Percentiles rank a stretch among this genome's conserved stretches.
phyloP scores from a whole-genome alignment of 2,113 vertebrate genomes.

The Rhinogobius similis region DNA sequence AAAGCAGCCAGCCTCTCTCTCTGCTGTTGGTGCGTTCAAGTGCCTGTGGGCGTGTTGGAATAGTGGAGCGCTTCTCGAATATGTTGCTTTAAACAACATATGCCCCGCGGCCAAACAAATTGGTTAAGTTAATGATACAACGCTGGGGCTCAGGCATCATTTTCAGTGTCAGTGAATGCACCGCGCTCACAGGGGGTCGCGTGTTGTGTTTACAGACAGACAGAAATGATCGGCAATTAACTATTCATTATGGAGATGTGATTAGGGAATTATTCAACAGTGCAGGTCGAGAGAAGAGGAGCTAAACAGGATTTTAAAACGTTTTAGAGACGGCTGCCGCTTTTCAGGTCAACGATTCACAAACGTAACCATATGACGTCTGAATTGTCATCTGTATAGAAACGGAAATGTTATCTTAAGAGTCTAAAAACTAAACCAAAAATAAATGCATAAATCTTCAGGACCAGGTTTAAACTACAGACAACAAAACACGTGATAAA shows the following conservation, averaged over 20 bases:
- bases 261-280: slow-evolving; percentile 60
- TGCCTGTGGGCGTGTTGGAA: slow-evolving; percentile 60
- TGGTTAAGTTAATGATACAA: slow-evolving; percentile 50
- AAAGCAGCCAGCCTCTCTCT: slow-evolving; percentile 7
- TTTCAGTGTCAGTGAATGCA: slow-evolving; percentile 34
- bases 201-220: slow-evolving; percentile 50
- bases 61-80: slow-evolving; percentile 52
- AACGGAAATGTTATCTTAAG: not conserved
- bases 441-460: not conserved
- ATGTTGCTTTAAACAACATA: slow-evolving; percentile 52
- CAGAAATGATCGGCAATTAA: slow-evolving; percentile 63
- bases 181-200: slow-evolving; percentile 39
- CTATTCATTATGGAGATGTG: slow-evolving; percentile 66
- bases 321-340: slow-evolving; percentile 22
- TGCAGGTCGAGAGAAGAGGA: slow-evolving; percentile 48
- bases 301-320: slow-evolving; percentile 42
- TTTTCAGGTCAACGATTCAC: not conserved
- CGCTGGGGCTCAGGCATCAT: slow-evolving; percentile 27
- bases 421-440: not conserved
- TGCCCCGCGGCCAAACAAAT: slow-evolving; percentile 49
- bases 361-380: not conserved
- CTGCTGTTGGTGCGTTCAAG: slow-evolving; percentile 19
- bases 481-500: not conserved
- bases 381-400: not conserved
- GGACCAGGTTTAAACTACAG: not conserved